Base-by-base conservation (phyloP, 2,113 vertebrate genomes). In the Pelvicachromis taeniatus region DNA sequence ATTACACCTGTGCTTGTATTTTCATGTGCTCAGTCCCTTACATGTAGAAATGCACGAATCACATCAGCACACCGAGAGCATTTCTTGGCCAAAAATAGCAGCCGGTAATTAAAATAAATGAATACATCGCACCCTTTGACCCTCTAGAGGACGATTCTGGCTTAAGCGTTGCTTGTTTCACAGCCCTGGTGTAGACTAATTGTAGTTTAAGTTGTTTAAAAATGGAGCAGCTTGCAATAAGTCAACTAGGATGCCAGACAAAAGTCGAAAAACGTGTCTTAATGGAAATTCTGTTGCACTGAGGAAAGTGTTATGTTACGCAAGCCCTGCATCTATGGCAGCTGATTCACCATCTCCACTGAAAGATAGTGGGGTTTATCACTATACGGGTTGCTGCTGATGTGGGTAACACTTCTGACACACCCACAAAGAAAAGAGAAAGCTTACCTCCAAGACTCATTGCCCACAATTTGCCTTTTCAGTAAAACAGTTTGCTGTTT, bases 21-120 rank as follows among this genome's bases (percentile, higher is more conserved):
- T 45, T n/a, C 9, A 17, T 35, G 17, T n/a, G 58, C 9, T 17
- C 40, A 45, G 13, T 70, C 40, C 1, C 8, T 70, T 26, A 70
- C 45, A 48, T 70, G 38, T 16, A 17, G 13, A 9, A 23, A 45
- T 45, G n/a, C 38, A 10, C 16, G 8, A 13, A 70, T 70, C 3
- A 2, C 40, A 29, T 70, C 65, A 48, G 21, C 65, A 17, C 8
- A 70, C 23, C 65, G 11, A 16, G 13, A 42, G 21, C 63, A 70
- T 70, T 70, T 45, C 26, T 0, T 0, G 61, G 58, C 17, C 31
- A 61, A 35, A 61, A 61, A 61, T 61, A 17, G 9, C n/a, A 68
- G 21, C 38, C 0, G 2, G 23, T 4, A 35, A 21, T 45, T 45
- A 10, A 45, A 70, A 70, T 17, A 1, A 42, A 0, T 16, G 1